Evolutionary conservation across 1,140 invertebrate genomes (phyloP).

Genomic region (Atta texana): DNA sequence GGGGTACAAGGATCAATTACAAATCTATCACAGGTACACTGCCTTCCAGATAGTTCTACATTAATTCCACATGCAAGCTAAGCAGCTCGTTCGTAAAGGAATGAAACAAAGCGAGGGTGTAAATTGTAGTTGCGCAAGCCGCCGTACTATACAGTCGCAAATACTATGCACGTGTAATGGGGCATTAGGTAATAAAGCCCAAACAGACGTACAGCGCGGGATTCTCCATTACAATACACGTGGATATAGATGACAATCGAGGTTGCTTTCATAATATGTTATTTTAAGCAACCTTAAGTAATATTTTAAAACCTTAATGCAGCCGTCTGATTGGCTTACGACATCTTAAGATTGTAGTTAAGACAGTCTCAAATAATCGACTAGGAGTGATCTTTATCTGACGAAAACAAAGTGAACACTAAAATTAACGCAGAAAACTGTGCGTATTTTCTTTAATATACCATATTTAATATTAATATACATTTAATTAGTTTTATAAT

Average conservation of each 20-base stretch:
- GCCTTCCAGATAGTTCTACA: not conserved
- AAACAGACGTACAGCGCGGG: not conserved
- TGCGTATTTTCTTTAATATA: too few species aligned
- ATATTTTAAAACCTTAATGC: too few species aligned
- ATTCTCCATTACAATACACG: not conserved
- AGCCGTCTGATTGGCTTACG: too few species aligned
- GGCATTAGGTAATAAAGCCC: slow-evolving; percentile 12
- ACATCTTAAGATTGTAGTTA: too few species aligned
- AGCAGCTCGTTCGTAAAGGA: not conserved
- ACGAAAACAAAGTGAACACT: too few species aligned
- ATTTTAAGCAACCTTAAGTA: too few species aligned
- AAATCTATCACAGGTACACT: not conserved
- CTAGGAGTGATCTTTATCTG: not conserved
- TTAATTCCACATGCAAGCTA: slow-evolving; percentile 36
- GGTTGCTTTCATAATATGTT: not conserved
- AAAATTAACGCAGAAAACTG: too few species aligned
- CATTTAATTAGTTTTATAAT: too few species aligned
- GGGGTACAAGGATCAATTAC: not conserved
- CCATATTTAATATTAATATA: too few species aligned
- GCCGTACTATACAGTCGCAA: not conserved
- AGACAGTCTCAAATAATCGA: too few species aligned
- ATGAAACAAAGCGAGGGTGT: not conserved
- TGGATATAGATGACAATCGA: not conserved
- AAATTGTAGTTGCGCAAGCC: slow-evolving; percentile 22
- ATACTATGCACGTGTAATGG: not conserved